phyloP scores from a whole-genome alignment of 2,113 vertebrate species.

The Lanius collurio region DNA sequence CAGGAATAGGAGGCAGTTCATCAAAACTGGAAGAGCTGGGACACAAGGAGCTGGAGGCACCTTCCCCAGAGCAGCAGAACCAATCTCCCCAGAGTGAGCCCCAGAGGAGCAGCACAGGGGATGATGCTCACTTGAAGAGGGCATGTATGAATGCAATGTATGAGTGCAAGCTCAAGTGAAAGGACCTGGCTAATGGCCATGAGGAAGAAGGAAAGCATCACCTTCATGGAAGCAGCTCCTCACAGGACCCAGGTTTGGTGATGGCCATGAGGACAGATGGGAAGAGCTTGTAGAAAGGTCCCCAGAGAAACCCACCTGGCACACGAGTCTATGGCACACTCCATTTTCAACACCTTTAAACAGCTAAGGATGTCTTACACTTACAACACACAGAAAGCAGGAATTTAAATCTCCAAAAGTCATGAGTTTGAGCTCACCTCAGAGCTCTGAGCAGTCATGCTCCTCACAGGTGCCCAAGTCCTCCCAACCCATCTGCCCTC shows the following conservation, averaged over 20 bases:
- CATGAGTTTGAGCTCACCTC: not conserved
- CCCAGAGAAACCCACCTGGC: not conserved
- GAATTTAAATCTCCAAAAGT: not conserved
- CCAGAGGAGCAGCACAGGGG: not conserved
- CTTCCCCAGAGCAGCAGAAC: not conserved
- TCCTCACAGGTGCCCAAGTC: not conserved
- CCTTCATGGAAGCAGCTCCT: not conserved
- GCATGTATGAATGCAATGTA: not conserved
- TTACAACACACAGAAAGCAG: not conserved
- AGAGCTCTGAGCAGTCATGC: not conserved
- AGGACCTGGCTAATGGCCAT: not conserved
- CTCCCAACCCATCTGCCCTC: not conserved
- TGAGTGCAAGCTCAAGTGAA: not conserved
- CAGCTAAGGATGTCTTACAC: not conserved
- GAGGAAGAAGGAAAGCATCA: not conserved
- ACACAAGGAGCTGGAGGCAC: not conserved
- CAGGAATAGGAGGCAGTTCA: not conserved
- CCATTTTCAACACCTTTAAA: not conserved
- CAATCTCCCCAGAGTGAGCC: no score
- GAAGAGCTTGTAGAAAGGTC: not conserved
- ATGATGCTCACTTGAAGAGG: not conserved
- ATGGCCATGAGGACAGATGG: not conserved
- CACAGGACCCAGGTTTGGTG: not conserved
- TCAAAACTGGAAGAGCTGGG: not conserved
- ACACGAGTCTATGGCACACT: not conserved